These are phyloP conservation scores for Hozukius guyotensis DNA, from an alignment of 2,797 vertebrate genomes.

Conservation along the genomic window DNA sequence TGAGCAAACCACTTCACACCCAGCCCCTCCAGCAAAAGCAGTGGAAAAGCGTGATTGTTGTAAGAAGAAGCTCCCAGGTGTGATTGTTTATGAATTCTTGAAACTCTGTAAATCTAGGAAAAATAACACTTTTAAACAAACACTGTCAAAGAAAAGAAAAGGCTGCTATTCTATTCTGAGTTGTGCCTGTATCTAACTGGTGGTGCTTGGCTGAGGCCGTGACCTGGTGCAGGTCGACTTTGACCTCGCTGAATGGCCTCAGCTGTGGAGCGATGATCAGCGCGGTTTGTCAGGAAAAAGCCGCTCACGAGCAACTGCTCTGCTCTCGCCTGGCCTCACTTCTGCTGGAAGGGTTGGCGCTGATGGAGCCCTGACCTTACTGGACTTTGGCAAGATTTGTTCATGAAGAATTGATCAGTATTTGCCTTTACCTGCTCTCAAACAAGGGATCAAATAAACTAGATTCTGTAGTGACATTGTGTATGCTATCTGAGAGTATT, in stretches of 20 bases:
- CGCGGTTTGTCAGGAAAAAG: constrained; percentile 28
- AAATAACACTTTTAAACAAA: constrained; percentile 3
- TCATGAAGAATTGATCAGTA: constrained; percentile 12
- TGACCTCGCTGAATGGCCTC: constrained; percentile 52
- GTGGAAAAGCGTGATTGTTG: constrained; percentile 12
- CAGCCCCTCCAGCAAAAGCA: constrained; percentile 19
- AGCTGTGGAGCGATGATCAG: constrained; percentile 36
- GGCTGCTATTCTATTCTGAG: constrained; percentile 16
- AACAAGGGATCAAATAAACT: neutral
- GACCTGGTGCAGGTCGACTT: constrained; percentile 52
- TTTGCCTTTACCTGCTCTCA: neutral
- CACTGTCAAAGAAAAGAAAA: neutral
- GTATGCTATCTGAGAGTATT: neutral
- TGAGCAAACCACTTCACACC: constrained; percentile 43
- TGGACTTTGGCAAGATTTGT: constrained; percentile 2
- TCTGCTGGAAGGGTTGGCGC: constrained; percentile 2
- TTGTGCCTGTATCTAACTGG: constrained; percentile 15
- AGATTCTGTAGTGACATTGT: neutral
- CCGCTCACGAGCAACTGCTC: constrained; percentile 34
- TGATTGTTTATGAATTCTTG: constrained; percentile 20
- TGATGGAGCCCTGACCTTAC: constrained; percentile 14
- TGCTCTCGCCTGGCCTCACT: constrained; percentile 21
- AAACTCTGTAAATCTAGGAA: constrained; percentile 10
- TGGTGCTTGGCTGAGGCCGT: constrained; percentile 13
- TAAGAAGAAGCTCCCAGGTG: constrained; percentile 15